phyloP scores from a whole-genome alignment of 2,888 invertebrate genomes.

The Pardosa pseudoannulata region DNA sequence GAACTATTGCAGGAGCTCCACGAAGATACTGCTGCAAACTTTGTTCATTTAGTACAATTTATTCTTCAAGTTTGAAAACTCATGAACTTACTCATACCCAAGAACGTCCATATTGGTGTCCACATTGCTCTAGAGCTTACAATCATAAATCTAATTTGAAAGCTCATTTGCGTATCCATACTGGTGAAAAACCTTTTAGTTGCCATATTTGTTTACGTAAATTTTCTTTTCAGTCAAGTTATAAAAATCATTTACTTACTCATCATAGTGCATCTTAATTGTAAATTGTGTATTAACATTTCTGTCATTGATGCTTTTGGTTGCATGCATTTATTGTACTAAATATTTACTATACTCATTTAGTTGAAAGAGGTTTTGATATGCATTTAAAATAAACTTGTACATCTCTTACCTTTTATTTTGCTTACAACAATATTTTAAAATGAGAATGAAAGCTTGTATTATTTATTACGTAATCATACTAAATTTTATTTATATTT shows the following conservation, averaged over 20 bases:
- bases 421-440: neutral
- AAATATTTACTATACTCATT: no score
- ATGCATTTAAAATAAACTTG: neutral
- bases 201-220: neutral
- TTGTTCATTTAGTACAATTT: neutral
- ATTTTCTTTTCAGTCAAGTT: slow-evolving; percentile 18
- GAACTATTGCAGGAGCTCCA: neutral
- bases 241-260: slow-evolving; percentile 10
- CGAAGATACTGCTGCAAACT: slow-evolving; percentile 1
- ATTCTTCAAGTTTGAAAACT: slow-evolving; percentile 20
- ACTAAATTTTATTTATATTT: no score
- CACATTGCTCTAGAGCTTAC: slow-evolving; percentile 6
- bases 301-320: neutral
- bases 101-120: slow-evolving; percentile 19
- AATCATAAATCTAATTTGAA: slow-evolving; percentile 24
- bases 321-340: no score
- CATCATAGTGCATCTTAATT: neutral
- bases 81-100: slow-evolving; percentile 30
- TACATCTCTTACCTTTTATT: neutral
- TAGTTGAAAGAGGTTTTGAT: neutral
- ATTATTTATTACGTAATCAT: no score
- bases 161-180: slow-evolving; percentile 24
- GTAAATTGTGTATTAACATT: no score
- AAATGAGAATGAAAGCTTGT: no score
- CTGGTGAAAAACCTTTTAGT: slow-evolving; percentile 16